Conservation (phyloP, 2,113 vertebrate species). For the Apteryx owenii region DNA sequence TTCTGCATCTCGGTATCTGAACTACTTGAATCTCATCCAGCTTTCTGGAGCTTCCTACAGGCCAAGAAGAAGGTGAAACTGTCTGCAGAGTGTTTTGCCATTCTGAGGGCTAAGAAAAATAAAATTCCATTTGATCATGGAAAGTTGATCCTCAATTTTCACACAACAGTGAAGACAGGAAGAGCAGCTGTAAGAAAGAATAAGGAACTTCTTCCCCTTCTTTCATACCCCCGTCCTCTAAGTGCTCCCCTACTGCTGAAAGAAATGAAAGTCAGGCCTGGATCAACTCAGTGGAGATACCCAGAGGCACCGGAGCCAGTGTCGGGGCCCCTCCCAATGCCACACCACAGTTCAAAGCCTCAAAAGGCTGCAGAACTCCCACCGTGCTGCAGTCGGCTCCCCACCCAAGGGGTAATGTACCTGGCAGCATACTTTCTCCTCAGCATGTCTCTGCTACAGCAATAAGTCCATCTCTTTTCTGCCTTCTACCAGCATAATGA, state of each 20-base stretch:
- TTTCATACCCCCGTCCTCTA: background rate
- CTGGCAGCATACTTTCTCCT: background rate
- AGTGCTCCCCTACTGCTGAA: slow-evolving; percentile 3
- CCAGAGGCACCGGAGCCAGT: background rate
- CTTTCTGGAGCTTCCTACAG: slow-evolving; percentile 1
- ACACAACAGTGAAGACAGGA: background rate
- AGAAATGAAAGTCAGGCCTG: slow-evolving; percentile 35
- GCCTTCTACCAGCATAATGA: background rate
- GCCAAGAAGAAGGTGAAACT: background rate
- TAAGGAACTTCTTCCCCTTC: background rate
- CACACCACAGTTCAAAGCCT: background rate
- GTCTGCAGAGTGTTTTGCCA: background rate
- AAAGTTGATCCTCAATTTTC: background rate
- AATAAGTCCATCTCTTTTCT: background rate
- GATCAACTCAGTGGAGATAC: background rate
- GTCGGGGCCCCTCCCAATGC: background rate
- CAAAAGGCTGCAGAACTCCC: background rate
- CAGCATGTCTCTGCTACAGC: background rate
- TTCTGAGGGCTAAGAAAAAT: background rate
- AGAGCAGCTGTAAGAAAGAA: background rate
- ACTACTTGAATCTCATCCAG: background rate
- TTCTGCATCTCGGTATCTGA: background rate
- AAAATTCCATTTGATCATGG: background rate
- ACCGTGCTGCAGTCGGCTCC: background rate
- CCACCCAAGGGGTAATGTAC: fast-evolving